Base-by-base conservation (phyloP, 2,113 vertebrate species). In the Rhinolophus sinicus region DNA sequence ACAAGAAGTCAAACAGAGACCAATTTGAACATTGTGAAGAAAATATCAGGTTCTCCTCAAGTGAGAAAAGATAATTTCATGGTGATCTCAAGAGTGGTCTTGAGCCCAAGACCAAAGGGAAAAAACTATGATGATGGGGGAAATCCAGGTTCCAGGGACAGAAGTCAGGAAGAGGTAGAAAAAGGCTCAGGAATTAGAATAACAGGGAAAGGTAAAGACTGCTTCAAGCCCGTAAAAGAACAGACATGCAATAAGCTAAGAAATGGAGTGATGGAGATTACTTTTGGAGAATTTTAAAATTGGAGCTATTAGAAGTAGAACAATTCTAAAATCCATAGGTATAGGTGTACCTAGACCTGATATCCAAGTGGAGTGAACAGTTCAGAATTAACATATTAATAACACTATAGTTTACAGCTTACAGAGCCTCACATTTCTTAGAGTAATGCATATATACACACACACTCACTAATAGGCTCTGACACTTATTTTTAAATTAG, bases 401-500 rank as follows among this genome's bases (percentile, higher is more conserved):
- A 92, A 96, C 13, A 70, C 35, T 52, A 72, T 69, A 75, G 7
- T 86, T 15, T 73, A 38, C 1, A 94, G 1, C 19, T 87, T 38
- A 65, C 4, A 73, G 60, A 88, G 8, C 11, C 18, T 81, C 47
- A 64, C 3, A 38, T 10, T 77, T 58, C 19, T 82, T 35, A 88
- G 78, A 60, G 50, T 30, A 85, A 94, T 30, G 5, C 47, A 44
- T 8, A 44, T 2, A 35, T 6, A 30, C 22, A 62, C 19, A 30
- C 11, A 47, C 7, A 40, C 12, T 86, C 33, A 86, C n/a, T 62
- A 93, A 91, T n/a, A 52, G 40, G 26, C 58, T 96, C 0, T 2
- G 62, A 33, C 15, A 33, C 0, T 92, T 77, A 88, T 58, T 94
- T 97, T 30, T 58, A n/a, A 86, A 76, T 94, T 88, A 92, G 30